phyloP scores from a whole-genome alignment of 2,113 vertebrate genomes.

The Saccopteryx leptura region DNA sequence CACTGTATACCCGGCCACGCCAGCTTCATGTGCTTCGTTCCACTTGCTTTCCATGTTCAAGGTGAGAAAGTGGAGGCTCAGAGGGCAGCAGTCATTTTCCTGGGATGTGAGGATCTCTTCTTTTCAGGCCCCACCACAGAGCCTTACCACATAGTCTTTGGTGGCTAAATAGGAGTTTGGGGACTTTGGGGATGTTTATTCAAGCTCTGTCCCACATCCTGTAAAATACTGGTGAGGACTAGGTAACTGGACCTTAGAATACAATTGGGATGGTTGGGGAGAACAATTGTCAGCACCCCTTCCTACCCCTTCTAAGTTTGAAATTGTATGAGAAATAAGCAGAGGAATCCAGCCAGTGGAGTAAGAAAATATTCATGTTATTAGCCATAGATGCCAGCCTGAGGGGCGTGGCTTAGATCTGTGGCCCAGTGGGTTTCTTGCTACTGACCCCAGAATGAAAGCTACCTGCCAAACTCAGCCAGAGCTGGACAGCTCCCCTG shows the following conservation, averaged over 20 bases:
- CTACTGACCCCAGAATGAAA: neutral
- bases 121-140: neutral
- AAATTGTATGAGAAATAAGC: neutral
- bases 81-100: neutral
- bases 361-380: neutral
- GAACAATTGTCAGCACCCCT: neutral
- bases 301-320: neutral
- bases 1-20: rapidly evolving
- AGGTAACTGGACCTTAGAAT: neutral
- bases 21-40: neutral
- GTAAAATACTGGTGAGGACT: neutral
- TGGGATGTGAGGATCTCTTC: neutral
- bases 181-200: neutral
- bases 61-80: neutral
- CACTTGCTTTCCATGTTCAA: neutral
- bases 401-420: neutral
- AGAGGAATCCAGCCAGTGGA: neutral
- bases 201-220: neutral
- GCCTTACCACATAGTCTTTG: neutral
- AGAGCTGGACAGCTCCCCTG: neutral
- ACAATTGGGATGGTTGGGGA: neutral
- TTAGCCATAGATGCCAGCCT: neutral
- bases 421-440: neutral
- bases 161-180: neutral
- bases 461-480: neutral